Evolutionary conservation across 2,113 vertebrate genomes (phyloP).

Genomic region (Campylomormyrus numenius): DNA sequence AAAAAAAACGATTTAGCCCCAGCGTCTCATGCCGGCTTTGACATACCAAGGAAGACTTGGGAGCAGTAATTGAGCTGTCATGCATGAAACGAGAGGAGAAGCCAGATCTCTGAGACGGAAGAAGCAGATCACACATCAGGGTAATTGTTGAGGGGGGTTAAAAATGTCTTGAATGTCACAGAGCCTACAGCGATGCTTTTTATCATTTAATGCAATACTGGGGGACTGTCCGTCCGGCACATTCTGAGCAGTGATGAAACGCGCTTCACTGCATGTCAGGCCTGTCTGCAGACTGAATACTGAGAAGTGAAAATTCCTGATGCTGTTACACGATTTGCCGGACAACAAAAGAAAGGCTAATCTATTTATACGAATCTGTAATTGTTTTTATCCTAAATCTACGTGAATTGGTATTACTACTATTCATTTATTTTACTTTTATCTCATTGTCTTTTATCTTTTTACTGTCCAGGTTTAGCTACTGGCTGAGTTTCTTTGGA

Average conservation of each 20-base stretch:
- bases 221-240: not conserved
- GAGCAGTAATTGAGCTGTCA: not conserved
- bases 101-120: not conserved
- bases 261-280: not conserved
- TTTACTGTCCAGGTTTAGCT: not conserved
- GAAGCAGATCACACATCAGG: not conserved
- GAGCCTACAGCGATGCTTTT: not conserved
- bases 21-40: not conserved
- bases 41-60: not conserved
- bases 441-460: not conserved
- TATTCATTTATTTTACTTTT: not conserved
- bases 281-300: not conserved
- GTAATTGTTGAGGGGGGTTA: not conserved
- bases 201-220: not conserved
- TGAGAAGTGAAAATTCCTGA: not conserved
- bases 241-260: not conserved
- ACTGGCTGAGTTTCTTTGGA: not conserved
- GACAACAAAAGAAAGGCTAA: not conserved
- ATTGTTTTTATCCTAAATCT: not conserved
- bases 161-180: not conserved
- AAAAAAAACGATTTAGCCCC: not conserved
- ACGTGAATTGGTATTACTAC: not conserved
- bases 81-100: not conserved
- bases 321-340: not conserved
- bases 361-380: not conserved